These are phyloP conservation scores for Aplysina aerophoba DNA, from an alignment of 37 sponge, comb jelly and placozoan species.

Conservation along the genomic window DNA sequence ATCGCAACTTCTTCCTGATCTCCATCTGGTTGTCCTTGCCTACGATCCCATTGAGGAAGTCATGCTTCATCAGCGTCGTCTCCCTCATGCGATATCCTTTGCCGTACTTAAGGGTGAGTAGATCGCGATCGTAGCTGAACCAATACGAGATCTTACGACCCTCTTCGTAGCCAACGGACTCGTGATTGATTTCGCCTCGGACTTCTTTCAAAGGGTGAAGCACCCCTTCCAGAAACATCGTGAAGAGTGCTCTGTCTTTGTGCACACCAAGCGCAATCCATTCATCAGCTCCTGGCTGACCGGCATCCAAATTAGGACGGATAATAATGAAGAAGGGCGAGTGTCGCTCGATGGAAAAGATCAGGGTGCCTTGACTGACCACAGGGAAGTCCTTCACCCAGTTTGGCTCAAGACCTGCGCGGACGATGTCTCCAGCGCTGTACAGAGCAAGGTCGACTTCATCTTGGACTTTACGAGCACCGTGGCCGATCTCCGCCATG, in stretches of 20 bases:
- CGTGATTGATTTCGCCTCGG: background rate
- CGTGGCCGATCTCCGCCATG: no score
- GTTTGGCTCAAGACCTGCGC: background rate
- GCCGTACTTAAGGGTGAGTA: slow-evolving; percentile 64
- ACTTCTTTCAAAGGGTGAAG: background rate
- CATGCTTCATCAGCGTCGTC: slow-evolving; percentile 50
- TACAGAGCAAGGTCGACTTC: no score
- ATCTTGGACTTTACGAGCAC: no score
- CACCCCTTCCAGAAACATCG: background rate
- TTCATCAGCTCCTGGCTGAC: slow-evolving; percentile 29
- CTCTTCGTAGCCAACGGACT: slow-evolving; percentile 50
- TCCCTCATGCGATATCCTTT: slow-evolving; percentile 76
- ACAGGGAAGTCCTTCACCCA: slow-evolving; percentile 45
- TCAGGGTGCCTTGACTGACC: slow-evolving; percentile 42
- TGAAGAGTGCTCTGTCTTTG: slow-evolving; percentile 20
- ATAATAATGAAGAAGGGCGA: slow-evolving; percentile 50
- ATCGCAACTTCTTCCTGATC: slow-evolving; percentile 11
- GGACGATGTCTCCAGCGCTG: background rate
- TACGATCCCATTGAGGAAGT: slow-evolving; percentile 7
- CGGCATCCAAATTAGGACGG: background rate
- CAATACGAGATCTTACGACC: slow-evolving; percentile 56
- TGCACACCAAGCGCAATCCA: slow-evolving; percentile 48
- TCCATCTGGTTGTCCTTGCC: background rate
- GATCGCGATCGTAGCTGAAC: slow-evolving; percentile 68
- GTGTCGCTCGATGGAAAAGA: slow-evolving; percentile 30